phyloP scores from a whole-genome alignment of 2,888 invertebrate species.

The Cantharis nigra region DNA sequence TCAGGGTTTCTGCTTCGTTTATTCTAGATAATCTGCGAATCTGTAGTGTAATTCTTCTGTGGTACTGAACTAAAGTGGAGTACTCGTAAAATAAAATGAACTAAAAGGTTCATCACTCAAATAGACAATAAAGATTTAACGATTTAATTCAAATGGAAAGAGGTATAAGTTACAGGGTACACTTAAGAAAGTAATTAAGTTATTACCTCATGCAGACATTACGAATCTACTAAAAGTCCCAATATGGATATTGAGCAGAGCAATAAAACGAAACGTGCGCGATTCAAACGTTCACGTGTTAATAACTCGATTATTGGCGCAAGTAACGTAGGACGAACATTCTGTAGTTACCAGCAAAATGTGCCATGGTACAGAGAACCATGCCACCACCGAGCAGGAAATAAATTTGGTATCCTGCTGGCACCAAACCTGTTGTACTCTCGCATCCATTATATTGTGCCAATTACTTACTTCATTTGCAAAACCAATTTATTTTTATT shows the following conservation, averaged over 20 bases:
- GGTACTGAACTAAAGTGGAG: neutral
- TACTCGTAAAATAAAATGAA: neutral
- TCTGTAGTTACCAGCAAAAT: slow-evolving; percentile 25
- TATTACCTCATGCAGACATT: neutral
- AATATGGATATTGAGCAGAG: neutral
- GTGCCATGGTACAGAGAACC: slow-evolving; percentile 29
- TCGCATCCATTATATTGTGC: slow-evolving; percentile 23
- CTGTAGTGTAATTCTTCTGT: too few relatives aligned
- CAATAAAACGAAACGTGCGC: neutral
- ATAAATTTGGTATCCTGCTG: slow-evolving; percentile 30
- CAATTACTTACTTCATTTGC: slow-evolving; percentile 14
- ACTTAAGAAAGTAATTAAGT: neutral
- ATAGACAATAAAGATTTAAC: neutral
- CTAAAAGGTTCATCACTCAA: neutral
- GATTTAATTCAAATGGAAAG: neutral
- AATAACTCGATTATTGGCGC: slow-evolving; percentile 39
- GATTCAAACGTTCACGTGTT: slow-evolving; percentile 32
- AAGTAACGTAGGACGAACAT: slow-evolving; percentile 35
- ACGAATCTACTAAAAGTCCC: neutral
- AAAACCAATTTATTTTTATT: slow-evolving; percentile 5
- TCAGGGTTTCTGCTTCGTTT: too few relatives aligned
- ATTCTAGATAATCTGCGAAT: too few relatives aligned
- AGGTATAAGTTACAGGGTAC: neutral
- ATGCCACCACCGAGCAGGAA: slow-evolving; percentile 25
- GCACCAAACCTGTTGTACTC: slow-evolving; percentile 26